Percentiles rank a stretch among this genome's conserved stretches.
Conservation (phyloP, 2,797 vertebrate species). For the Dendrocincla fuliginosa region DNA sequence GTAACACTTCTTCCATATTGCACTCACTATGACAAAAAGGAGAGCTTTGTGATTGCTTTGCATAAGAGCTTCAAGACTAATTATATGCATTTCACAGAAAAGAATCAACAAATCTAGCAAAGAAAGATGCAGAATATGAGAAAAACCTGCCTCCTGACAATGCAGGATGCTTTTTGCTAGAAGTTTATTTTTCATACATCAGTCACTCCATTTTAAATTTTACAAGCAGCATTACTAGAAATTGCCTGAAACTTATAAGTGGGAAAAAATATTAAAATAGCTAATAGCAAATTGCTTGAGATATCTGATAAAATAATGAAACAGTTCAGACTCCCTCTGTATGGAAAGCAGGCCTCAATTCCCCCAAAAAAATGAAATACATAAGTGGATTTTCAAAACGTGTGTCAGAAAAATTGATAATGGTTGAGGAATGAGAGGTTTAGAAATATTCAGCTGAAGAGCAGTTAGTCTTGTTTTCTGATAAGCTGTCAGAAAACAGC, state of each 20-base stretch:
- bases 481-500: constrained; percentile 69
- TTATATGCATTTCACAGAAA: background rate
- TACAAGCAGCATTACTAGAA: background rate
- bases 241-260: background rate
- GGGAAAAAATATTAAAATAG: background rate
- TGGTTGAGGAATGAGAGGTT: constrained; percentile 5
- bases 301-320: background rate
- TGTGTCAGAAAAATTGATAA: constrained; percentile 24
- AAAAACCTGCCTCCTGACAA: background rate
- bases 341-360: background rate
- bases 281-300: background rate
- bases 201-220: background rate
- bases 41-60: background rate
- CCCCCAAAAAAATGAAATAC: background rate
- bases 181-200: background rate
- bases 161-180: background rate
- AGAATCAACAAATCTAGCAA: background rate
- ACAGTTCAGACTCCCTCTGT: background rate
- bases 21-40: background rate
- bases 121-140: background rate
- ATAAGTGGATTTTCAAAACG: constrained; percentile 28
- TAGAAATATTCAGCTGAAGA: constrained; percentile 52
- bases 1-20: background rate
- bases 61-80: background rate
- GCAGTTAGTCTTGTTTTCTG: constrained; percentile 66